A percentile compares a stretch with the other conserved stretches of the same genome.
phyloP scores from a whole-genome alignment of 2,888 invertebrate genomes.

The Lycocerus yunnanus region DNA sequence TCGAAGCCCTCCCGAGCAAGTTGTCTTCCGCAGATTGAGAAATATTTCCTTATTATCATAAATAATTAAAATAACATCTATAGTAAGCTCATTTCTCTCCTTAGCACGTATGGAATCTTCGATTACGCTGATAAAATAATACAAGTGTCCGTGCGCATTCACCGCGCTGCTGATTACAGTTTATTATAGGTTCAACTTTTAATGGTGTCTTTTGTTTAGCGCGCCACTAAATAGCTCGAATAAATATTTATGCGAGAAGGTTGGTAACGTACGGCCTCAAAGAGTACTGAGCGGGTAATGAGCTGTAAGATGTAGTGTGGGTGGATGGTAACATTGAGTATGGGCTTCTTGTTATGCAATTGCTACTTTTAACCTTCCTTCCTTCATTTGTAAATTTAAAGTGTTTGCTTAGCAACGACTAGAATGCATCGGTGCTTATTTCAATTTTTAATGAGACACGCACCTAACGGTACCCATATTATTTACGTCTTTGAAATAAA shows the following conservation, averaged over 20 bases:
- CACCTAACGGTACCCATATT: background rate
- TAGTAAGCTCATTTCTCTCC: constrained; percentile 30
- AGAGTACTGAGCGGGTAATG: constrained; percentile 46
- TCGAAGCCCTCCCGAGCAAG: background rate
- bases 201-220: constrained; percentile 53
- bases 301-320: constrained; percentile 48
- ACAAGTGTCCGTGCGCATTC: constrained; percentile 36
- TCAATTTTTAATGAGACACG: background rate
- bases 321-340: constrained; percentile 39
- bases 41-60: constrained; percentile 20
- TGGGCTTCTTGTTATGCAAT: constrained; percentile 39
- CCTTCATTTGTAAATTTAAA: constrained; percentile 16
- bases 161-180: constrained; percentile 48
- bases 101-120: constrained; percentile 35
- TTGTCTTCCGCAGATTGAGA: background rate
- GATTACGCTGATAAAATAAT: constrained; percentile 37
- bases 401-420: background rate
- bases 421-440: background rate
- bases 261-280: constrained; percentile 46
- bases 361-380: constrained; percentile 31
- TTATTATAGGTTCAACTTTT: constrained; percentile 48
- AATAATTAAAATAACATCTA: constrained; percentile 29
- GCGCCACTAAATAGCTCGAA: constrained; percentile 50
- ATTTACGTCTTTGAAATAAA: background rate
- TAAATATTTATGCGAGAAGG: constrained; percentile 49